Conservation (phyloP, 2,113 vertebrate genomes). For the Psittacula cyanocephala region DNA sequence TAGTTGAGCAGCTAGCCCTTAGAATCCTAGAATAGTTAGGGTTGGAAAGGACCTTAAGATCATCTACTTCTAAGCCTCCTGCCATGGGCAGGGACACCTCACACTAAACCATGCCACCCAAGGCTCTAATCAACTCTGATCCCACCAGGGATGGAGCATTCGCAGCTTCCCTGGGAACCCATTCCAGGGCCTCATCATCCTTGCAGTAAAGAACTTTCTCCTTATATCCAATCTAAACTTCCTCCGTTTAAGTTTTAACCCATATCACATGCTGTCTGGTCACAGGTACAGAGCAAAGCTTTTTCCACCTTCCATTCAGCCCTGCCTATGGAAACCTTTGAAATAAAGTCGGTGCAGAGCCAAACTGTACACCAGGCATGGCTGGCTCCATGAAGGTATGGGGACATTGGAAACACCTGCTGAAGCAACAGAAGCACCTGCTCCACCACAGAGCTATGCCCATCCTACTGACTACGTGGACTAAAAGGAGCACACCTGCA, state of each 20-base stretch:
- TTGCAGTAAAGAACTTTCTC: too few relatives aligned
- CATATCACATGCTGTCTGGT: neutral
- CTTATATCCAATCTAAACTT: too few relatives aligned
- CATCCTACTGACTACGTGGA: neutral
- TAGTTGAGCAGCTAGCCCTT: neutral
- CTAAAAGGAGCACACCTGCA: neutral
- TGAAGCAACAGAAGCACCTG: neutral
- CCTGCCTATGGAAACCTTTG: neutral
- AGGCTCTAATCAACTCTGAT: too few relatives aligned
- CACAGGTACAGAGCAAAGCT: accelerated
- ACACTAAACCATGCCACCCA: too few relatives aligned
- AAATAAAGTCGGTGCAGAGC: neutral
- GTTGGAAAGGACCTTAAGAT: too few relatives aligned
- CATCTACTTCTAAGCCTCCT: too few relatives aligned
- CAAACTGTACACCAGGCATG: neutral
- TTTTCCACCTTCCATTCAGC: neutral
- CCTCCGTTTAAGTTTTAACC: too few relatives aligned
- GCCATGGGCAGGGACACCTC: too few relatives aligned
- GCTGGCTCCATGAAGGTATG: neutral
- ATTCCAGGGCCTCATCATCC: too few relatives aligned
- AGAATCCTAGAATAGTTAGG: too few relatives aligned
- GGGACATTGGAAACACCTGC: neutral
- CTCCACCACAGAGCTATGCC: neutral
- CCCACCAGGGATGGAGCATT: too few relatives aligned
- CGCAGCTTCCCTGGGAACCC: too few relatives aligned